Percentiles rank a stretch among this genome's conserved stretches.
These are phyloP conservation scores for Ailurus styani DNA, from an alignment of 2,113 vertebrate species.

Conservation along the genomic window DNA sequence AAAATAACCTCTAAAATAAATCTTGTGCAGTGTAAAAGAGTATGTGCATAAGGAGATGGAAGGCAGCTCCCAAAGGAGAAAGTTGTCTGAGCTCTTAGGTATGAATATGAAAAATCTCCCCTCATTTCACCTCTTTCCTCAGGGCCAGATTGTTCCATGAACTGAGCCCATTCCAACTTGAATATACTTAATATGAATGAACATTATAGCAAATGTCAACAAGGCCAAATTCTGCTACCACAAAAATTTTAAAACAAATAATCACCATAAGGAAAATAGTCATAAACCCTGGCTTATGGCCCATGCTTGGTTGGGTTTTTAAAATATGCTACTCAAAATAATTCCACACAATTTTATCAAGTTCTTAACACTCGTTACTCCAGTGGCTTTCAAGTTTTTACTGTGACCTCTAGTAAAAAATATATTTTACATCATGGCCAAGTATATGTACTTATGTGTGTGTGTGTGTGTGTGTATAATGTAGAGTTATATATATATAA, in stretches of 20 bases:
- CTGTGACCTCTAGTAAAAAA: not conserved
- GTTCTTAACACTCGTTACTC: conserved; percentile 40
- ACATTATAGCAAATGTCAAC: conserved; percentile 50
- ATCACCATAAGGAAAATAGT: conserved; percentile 54
- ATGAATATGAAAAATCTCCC: conserved; percentile 1
- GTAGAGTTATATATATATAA: not conserved
- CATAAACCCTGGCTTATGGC: conserved; percentile 28
- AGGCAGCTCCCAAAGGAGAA: not conserved
- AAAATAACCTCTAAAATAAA: conserved; percentile 44
- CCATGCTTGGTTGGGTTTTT: not conserved
- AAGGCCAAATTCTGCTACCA: conserved; percentile 50
- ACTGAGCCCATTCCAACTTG: conserved; percentile 2
- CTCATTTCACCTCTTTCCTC: conserved; percentile 51
- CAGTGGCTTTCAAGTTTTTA: conserved; percentile 38
- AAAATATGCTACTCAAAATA: conserved; percentile 52
- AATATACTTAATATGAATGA: conserved; percentile 59
- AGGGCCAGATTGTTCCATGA: conserved; percentile 30
- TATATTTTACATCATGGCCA: not conserved
- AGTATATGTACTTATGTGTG: not conserved
- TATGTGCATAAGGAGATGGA: not conserved
- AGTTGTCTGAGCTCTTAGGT: not conserved
- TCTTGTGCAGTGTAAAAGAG: not conserved
- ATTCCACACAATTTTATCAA: conserved; percentile 48
- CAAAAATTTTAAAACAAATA: conserved; percentile 66
- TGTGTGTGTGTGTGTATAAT: not conserved